Conservation (phyloP, 2,888 invertebrate species). For the Hedya salicella region DNA sequence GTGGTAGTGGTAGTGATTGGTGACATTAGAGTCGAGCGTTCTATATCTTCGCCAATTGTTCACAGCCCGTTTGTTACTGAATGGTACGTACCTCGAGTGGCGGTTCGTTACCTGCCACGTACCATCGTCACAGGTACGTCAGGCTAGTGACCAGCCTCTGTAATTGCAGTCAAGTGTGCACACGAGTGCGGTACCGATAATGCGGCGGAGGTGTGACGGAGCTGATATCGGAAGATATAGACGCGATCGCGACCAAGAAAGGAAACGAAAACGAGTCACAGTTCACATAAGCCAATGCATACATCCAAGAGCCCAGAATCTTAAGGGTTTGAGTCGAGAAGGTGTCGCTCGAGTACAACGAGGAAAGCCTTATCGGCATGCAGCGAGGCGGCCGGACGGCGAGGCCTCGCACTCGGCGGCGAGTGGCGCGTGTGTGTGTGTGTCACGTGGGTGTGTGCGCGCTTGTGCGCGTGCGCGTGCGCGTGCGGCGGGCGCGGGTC, state of each 20-base stretch:
- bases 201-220: slow-evolving; percentile 25
- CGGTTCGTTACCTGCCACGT: slow-evolving; percentile 49
- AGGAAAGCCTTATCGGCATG: slow-evolving; percentile 83
- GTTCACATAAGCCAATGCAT: slow-evolving; percentile 85
- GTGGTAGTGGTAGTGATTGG: slow-evolving; percentile 79
- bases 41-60: slow-evolving; percentile 75
- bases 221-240: slow-evolving; percentile 74
- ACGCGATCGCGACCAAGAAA: slow-evolving; percentile 81
- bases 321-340: slow-evolving; percentile 83
- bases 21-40: slow-evolving; percentile 76
- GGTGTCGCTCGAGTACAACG: slow-evolving; percentile 80
- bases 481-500: slow-evolving; percentile 44
- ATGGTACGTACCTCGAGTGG: slow-evolving; percentile 62
- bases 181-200: slow-evolving; percentile 45
- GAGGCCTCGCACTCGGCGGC: slow-evolving; percentile 49
- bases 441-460: slow-evolving; percentile 39
- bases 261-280: slow-evolving; percentile 85
- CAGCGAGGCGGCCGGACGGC: slow-evolving; percentile 78
- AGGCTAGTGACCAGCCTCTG: slow-evolving; percentile 52
- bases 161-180: slow-evolving; percentile 54
- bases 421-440: slow-evolving; percentile 45
- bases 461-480: slow-evolving; percentile 49
- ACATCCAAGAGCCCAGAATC: slow-evolving; percentile 85
- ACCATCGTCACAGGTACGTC: slow-evolving; percentile 53
- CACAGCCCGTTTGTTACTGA: slow-evolving; percentile 31